Percentiles rank a stretch among this genome's conserved stretches.
Evolutionary conservation across 2,113 vertebrate genomes (phyloP).

Genomic region (Crocuta crocuta): DNA sequence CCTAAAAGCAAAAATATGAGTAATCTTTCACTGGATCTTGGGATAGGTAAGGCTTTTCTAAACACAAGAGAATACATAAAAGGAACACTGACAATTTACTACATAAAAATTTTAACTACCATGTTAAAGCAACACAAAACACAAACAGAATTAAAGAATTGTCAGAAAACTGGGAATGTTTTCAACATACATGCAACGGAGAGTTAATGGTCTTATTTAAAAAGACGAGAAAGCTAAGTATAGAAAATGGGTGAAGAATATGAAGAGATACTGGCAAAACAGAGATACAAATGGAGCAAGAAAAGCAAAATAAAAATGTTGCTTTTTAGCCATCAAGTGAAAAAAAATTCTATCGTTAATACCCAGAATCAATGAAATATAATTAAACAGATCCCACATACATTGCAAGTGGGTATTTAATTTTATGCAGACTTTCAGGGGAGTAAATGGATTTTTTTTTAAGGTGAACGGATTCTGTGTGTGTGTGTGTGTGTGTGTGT

Average conservation of each 20-base stretch:
- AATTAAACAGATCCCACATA: background rate
- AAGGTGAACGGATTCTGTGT: background rate
- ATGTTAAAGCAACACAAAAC: background rate
- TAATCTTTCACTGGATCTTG: slow-evolving; percentile 23
- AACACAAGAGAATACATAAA: background rate
- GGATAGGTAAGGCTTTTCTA: background rate
- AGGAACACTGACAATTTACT: background rate
- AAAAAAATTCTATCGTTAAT: background rate
- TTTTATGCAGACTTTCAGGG: background rate
- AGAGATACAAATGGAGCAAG: background rate
- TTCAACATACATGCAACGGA: background rate
- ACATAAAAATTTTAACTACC: background rate
- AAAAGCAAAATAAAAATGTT: background rate
- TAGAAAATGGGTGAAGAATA: background rate
- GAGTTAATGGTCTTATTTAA: background rate
- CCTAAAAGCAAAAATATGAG: slow-evolving; percentile 17
- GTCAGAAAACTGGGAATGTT: slow-evolving; percentile 13
- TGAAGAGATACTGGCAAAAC: background rate
- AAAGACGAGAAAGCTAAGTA: background rate
- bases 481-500: no score
- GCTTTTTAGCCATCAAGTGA: background rate
- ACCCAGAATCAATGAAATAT: background rate
- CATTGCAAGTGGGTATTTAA: background rate
- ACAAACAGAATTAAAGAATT: background rate
- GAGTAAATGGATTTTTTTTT: background rate